A percentile compares a stretch with the other conserved stretches of the same genome.
Evolutionary conservation across 1,140 invertebrate genomes (phyloP).

Genomic region (Conus ventricosus): DNA sequence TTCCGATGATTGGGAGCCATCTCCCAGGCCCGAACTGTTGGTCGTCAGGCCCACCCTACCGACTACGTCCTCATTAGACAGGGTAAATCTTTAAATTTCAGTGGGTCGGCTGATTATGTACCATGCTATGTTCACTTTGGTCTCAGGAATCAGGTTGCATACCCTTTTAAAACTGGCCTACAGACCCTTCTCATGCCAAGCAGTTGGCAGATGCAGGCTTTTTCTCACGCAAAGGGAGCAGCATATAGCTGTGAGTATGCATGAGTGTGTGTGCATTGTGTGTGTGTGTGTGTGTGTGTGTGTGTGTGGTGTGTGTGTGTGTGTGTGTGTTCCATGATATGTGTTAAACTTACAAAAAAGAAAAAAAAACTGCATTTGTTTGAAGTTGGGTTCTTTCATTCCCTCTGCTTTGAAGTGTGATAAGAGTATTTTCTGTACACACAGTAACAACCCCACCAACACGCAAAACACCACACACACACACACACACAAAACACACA

Average conservation of each 20-base stretch:
- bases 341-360: too few relatives aligned
- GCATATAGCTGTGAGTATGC: not conserved
- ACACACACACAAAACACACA: too few relatives aligned
- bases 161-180: constrained; percentile 15
- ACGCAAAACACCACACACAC: too few relatives aligned
- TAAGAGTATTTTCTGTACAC: too few relatives aligned
- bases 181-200: constrained; percentile 2
- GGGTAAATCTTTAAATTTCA: not conserved
- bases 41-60: not conserved
- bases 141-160: not conserved
- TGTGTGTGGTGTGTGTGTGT: too few relatives aligned
- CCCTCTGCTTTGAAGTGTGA: too few relatives aligned
- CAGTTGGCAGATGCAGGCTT: constrained; percentile 31
- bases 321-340: too few relatives aligned
- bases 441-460: too few relatives aligned
- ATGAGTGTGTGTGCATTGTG: not conserved
- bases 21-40: not conserved
- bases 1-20: not conserved
- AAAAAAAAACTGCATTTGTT: too few relatives aligned
- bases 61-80: not conserved
- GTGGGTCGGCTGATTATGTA: not conserved
- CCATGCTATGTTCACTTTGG: constrained; percentile 19
- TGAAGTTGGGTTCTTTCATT: too few relatives aligned
- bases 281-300: too few relatives aligned
- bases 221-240: constrained; percentile 38